Percentiles rank a stretch among this genome's conserved stretches.
These are phyloP conservation scores for Paguma larvata DNA, from an alignment of 2,797 vertebrate genomes.

Conservation along the genomic window DNA sequence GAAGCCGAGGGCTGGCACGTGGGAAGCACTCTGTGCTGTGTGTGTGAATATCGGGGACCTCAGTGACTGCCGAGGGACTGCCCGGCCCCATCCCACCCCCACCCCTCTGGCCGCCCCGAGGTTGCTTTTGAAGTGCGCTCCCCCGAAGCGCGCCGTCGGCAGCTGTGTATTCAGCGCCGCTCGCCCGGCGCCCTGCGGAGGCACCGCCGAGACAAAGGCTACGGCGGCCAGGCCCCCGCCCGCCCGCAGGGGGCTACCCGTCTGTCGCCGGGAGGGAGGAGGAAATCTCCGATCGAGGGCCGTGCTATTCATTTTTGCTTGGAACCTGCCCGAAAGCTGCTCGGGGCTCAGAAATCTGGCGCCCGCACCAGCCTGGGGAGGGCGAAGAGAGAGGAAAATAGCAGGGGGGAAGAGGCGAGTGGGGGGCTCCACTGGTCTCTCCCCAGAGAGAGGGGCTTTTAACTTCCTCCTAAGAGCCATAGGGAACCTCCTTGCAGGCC, in stretches of 20 bases:
- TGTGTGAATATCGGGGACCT: constrained; percentile 6
- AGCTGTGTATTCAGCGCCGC: background rate
- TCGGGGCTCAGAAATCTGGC: background rate
- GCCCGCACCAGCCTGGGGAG: background rate
- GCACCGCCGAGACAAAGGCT: constrained; percentile 49
- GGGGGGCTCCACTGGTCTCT: background rate
- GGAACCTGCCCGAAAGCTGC: background rate
- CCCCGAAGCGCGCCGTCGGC: background rate
- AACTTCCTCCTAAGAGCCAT: background rate
- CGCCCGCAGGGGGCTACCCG: constrained; percentile 45
- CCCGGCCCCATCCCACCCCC: background rate
- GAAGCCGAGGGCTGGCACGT: background rate
- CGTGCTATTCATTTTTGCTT: background rate
- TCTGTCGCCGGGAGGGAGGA: constrained; percentile 9
- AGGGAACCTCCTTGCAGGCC: background rate
- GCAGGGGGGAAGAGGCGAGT: too few species aligned
- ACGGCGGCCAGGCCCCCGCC: background rate
- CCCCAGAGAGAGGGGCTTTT: background rate
- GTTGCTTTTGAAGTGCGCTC: constrained; percentile 58
- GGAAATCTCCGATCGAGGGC: background rate
- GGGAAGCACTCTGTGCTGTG: background rate
- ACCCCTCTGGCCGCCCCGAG: background rate
- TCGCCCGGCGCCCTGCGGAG: background rate
- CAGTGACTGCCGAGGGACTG: background rate
- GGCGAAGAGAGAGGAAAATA: background rate